Conservation (phyloP, 2,888 invertebrate species). For the Stenodema calcarata region DNA sequence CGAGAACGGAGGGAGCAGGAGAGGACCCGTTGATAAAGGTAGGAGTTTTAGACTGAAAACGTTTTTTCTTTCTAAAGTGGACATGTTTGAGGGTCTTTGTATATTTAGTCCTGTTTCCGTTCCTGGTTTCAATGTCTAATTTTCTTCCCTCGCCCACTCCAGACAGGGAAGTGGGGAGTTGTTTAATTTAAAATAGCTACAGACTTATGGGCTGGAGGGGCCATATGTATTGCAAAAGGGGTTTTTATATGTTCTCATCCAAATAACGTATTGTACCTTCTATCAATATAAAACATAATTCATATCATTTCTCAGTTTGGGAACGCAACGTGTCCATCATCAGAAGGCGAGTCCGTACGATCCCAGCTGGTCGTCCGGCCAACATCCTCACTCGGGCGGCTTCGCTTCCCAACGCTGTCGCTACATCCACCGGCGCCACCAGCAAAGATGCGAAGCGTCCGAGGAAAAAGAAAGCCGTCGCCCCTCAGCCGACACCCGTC, state of each 20-base stretch:
- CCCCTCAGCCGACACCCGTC: background rate
- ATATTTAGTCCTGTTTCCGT: no score
- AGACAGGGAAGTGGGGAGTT: no score
- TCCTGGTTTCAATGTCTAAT: no score
- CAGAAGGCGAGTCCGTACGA: constrained; percentile 10
- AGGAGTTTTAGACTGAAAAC: no score
- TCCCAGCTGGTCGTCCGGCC: background rate
- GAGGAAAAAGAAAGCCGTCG: background rate
- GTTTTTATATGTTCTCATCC: no score
- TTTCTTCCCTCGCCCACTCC: no score
- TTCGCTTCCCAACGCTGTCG: background rate
- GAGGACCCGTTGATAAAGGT: background rate
- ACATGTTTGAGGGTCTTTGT: no score
- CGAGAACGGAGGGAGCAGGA: background rate
- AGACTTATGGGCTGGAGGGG: no score
- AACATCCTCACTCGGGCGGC: background rate
- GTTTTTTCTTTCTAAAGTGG: no score
- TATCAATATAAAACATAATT: background rate
- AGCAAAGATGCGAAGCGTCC: background rate
- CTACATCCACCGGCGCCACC: background rate
- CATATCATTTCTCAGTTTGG: background rate
- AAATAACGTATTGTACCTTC: background rate
- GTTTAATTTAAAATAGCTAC: no score
- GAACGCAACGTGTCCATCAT: constrained; percentile 37
- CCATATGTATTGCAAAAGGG: no score